Base-by-base conservation (phyloP, 2,888 invertebrate species). In the Agapostemon virescens region DNA sequence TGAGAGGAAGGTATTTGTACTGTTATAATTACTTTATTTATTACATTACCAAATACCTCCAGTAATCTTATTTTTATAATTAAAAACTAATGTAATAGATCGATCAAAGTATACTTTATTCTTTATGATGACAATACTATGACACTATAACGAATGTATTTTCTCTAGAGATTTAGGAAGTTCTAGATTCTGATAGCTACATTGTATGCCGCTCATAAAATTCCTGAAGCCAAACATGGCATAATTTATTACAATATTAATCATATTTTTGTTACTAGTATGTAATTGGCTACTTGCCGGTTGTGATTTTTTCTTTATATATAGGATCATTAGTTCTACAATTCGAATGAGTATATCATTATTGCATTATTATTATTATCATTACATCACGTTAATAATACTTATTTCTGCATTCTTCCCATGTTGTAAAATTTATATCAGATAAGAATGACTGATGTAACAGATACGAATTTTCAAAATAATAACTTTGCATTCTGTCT, bases 231-330 rank as follows among this genome's bases (percentile, higher is more conserved):
- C 89, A 67, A 38, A 74, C 45, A 36, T 74, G 87, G 88, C 85
- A 79, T 88, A 88, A 89, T 89, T 88, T 89, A 89, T 88, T 88
- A 75, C 84, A 83, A 83, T 84, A 87, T 86, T 88, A 89, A 82
- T 84, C 86, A 55, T 87, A 87, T 85, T 88, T 89, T 87, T 86
- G 80, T 88, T 84, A 86, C 80, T 90, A 88, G 83, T 70, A 83
- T 84, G 80, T 82, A 85, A 87, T 87, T 87, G 85, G 88, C 88
- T 84, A 85, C 90, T 90, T 90, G 88, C 87, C 86, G 89, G 89
- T 90, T 90, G 90, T 90, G 90, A 90, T 90, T 88, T 82, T 86
- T 86, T 61, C 76, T 86, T 72, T 75, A 82, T 68, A 70, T 63
- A 71, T 82, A 82, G 58, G 63, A 67, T 63, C 52, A 81, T 70